Evolutionary conservation across 1,140 invertebrate species (phyloP), one percentile per base, ranked within the genome.

Genomic region (Drosophila sproati): DNA sequence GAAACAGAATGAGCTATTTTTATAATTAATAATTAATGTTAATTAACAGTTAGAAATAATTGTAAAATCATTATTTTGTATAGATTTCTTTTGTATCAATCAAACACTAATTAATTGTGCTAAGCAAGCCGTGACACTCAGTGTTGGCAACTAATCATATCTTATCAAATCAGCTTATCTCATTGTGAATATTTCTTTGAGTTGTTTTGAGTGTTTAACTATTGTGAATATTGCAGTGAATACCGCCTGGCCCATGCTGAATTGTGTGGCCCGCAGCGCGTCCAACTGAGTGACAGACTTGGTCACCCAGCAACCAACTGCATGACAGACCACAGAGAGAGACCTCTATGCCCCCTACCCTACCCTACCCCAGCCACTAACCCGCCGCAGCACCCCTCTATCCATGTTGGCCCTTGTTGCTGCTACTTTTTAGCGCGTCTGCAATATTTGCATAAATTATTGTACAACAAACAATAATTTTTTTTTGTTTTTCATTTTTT

Each of bases 381-480:
- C 10, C 47, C 12, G 12, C 12, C 12, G 12, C 12, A 12, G 12
- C 12, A 12, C 29, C 0, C 39, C 54, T 8, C 57, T 20, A 41
- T 52, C 59, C 35, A 20, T 20, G 20, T 20, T 20, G 39, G 29
- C 8, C 43, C 57, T 52, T 63, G 48, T 57, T 51, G 62, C 75
- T 70, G 43, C 35, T 37, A 35, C 37, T 83, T 85, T 77, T 72
- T 78, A 62, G 60, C 74, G 82, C 78, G 78, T 87, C 80, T 89
- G 83, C 85, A 87, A 88, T 88, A 88, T 87, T 88, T 87, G 83
- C 83, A 88, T 88, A 88, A 88, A 88, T 80, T 83, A 74, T 83
- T 83, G 70, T 83, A 87, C 82, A 82, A 87, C 78, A 87, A 82
- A 87, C 75, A 86, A 79, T 76, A 73, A 69, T 77, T 77, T 72